Base-by-base conservation (phyloP, 2,113 vertebrate species). In the Isichthys henryi region DNA sequence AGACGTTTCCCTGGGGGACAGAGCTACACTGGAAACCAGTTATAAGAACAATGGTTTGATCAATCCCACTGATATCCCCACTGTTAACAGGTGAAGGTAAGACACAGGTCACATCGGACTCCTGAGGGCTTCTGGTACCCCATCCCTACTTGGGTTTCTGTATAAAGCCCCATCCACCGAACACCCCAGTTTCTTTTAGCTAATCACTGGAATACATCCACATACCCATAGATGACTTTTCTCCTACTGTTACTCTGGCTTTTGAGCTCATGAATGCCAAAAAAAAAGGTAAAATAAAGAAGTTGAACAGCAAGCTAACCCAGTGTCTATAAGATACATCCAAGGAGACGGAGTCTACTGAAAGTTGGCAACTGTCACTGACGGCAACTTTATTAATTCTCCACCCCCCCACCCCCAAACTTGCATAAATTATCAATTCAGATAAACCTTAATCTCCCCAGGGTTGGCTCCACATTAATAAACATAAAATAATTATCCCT, bases 401-500 rank as follows among this genome's bases (percentile, higher is more conserved):
- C 21, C 8, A 2, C n/a, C 23, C 56, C 56, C 23, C 21, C 56
- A 5, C 70, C 31, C 6, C 0, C 27, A 19, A 77, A 39, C 70
- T 17, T 77, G 70, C 70, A 77, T 77, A 77, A 49, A 89, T 80
- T 88, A 82, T 43, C 49, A 82, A 45, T 88, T 88, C 87, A 88
- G 87, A 82, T 39, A 27, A 49, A 89, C 70, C 49, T 7, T 53
- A 82, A 89, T 21, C 27, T 56, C 49, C 88, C 50, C 10, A 39
- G 74, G 88, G 88, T 53, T 13, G 23, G 49, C 49, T 80, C 48
- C 10, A 46, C 62, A 88, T 88, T 88, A 89, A 82, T 82, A 39
- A 50, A 82, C 88, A 89, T 83, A 82, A 52, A 89, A 49, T 35
- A 82, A 82, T 89, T 80, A 89, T 52, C 74, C 74, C 19, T 31